phyloP scores from a whole-genome alignment of 2,797 vertebrate species.

The Cossypha caffra region DNA sequence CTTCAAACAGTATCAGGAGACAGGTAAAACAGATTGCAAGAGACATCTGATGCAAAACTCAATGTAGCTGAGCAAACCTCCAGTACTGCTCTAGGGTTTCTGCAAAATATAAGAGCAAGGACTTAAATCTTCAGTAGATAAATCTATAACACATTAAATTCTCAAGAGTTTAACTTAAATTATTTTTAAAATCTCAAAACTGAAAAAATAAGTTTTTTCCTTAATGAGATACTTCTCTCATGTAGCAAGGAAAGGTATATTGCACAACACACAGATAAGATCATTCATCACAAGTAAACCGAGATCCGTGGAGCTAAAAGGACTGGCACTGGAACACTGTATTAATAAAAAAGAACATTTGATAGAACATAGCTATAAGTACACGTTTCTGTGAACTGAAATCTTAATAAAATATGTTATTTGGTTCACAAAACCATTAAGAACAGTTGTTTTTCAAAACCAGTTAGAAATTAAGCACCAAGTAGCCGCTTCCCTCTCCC shows the following conservation, averaged over 20 bases:
- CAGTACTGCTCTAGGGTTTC: neutral
- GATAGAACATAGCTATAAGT: neutral
- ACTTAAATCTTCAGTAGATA: neutral
- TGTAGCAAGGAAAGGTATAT: neutral
- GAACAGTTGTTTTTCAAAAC: neutral
- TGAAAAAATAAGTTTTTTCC: neutral
- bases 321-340: neutral
- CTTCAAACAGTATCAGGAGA: neutral
- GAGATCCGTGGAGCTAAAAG: neutral
- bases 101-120: neutral
- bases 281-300: neutral
- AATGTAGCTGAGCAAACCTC: neutral
- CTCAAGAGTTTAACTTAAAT: neutral
- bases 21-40: neutral
- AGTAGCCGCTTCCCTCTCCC: fast-evolving
- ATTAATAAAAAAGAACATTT: neutral
- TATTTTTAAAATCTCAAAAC: neutral
- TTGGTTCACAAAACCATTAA: neutral
- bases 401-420: neutral
- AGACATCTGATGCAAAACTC: neutral
- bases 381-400: neutral
- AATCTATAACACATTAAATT: neutral
- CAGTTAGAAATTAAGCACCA: neutral
- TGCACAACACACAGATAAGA: neutral
- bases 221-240: neutral